A percentile compares a stretch with the other conserved stretches of the same genome.
Conservation (phyloP, 2,797 vertebrate species). For the Siniperca scherzeri region DNA sequence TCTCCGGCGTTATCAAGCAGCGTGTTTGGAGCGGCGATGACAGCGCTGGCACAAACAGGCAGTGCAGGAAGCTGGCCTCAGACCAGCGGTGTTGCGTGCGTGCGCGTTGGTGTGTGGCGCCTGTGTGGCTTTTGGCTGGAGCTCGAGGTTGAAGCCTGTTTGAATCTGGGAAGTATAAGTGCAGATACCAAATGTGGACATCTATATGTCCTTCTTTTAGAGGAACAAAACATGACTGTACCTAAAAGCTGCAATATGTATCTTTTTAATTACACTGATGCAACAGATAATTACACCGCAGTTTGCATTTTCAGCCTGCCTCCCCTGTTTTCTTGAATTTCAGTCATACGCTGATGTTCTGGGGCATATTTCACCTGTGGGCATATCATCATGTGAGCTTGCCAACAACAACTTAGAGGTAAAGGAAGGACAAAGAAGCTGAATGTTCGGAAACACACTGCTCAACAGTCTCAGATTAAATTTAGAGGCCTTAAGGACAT, state of each 20-base stretch:
- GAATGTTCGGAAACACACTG: conserved; percentile 3
- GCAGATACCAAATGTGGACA: conserved; percentile 61
- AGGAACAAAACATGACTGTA: conserved; percentile 20
- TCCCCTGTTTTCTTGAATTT: background rate
- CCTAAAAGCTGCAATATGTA: conserved; percentile 20
- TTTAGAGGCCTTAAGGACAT: background rate
- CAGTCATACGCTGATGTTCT: background rate
- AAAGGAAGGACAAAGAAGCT: conserved; percentile 22
- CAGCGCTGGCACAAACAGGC: conserved; percentile 67
- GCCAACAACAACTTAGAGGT: conserved; percentile 32
- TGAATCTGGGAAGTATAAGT: conserved; percentile 54
- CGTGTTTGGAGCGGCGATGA: conserved; percentile 70
- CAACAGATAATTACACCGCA: background rate
- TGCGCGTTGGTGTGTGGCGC: conserved; percentile 61
- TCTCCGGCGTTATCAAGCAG: conserved; percentile 66
- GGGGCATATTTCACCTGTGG: conserved; percentile 2
- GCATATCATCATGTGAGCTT: background rate
- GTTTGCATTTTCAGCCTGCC: background rate
- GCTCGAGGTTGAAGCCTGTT: conserved; percentile 64
- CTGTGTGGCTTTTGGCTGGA: conserved; percentile 70
- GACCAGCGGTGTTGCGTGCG: conserved; percentile 53
- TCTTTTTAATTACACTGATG: background rate
- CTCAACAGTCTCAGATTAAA: conserved; percentile 2
- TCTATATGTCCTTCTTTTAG: conserved; percentile 29
- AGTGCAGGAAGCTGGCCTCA: conserved; percentile 67